These are phyloP conservation scores for Neoaliturus tenellus DNA, from an alignment of 2,888 invertebrate species.

Conservation along the genomic window DNA sequence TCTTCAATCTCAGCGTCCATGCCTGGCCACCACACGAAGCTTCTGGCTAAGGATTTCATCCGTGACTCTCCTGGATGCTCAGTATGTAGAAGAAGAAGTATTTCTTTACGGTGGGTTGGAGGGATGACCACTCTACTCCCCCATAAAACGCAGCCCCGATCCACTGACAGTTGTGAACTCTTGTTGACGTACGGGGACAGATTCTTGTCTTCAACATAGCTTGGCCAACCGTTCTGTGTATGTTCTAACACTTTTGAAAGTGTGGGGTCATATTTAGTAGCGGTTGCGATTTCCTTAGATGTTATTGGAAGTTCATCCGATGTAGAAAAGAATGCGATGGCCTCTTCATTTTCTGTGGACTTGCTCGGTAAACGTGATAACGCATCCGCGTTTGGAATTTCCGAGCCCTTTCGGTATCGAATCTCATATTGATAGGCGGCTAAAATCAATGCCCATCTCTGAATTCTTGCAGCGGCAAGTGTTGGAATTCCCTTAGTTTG, in stretches of 20 bases:
- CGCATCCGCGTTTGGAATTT: conserved; percentile 32
- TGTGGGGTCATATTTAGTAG: background rate
- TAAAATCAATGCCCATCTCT: conserved; percentile 43
- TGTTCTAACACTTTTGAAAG: conserved; percentile 7
- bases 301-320: background rate
- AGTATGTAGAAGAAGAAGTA: background rate
- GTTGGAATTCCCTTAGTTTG: conserved; percentile 47
- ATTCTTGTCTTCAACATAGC: background rate
- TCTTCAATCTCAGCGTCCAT: conserved; percentile 32
- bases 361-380: conserved; percentile 35
- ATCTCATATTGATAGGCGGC: conserved; percentile 42
- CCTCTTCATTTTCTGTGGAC: too few species aligned
- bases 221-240: conserved; percentile 36
- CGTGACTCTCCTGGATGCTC: conserved; percentile 24
- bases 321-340: background rate
- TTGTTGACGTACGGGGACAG: background rate
- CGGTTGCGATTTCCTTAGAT: background rate
- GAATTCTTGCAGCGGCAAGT: conserved; percentile 40
- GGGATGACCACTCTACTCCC: conserved; percentile 35
- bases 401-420: conserved; percentile 31
- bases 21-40: conserved; percentile 49
- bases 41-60: conserved; percentile 20
- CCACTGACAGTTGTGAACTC: conserved; percentile 27
- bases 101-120: background rate
- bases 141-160: conserved; percentile 20